phyloP scores from a whole-genome alignment of 1,140 invertebrate genomes.

The Harpegnathos saltator region DNA sequence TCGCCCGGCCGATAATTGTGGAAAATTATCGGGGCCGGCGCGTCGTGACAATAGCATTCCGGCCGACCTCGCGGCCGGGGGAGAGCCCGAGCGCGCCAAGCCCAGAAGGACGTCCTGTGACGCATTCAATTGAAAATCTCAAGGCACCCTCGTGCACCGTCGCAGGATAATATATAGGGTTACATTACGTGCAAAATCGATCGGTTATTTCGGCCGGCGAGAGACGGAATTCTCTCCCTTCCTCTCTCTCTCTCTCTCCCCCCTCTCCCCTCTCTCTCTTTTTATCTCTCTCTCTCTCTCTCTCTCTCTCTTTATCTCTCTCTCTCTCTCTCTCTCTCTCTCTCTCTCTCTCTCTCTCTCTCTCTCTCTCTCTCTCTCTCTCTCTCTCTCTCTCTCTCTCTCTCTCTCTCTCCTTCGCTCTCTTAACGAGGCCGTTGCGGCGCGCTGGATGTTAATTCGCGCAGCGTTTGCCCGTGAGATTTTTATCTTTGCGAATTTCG shows the following conservation, averaged over 20 bases:
- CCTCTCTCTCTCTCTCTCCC: background rate
- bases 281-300: slow-evolving; percentile 16
- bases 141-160: slow-evolving; percentile 81
- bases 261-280: background rate
- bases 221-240: slow-evolving; percentile 56
- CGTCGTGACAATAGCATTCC: slow-evolving; percentile 66
- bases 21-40: slow-evolving; percentile 65
- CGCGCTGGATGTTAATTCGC: slow-evolving; percentile 36
- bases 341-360: slow-evolving; percentile 14
- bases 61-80: slow-evolving; percentile 66
- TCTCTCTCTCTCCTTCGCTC: background rate
- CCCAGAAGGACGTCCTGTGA: slow-evolving; percentile 83
- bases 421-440: slow-evolving; percentile 47
- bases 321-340: background rate
- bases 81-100: slow-evolving; percentile 77
- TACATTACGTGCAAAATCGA: slow-evolving; percentile 75
- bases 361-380: slow-evolving; percentile 23
- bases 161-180: slow-evolving; percentile 75
- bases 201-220: slow-evolving; percentile 68
- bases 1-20: slow-evolving; percentile 48
- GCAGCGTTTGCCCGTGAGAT: slow-evolving; percentile 24
- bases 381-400: background rate
- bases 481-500: slow-evolving; percentile 37
- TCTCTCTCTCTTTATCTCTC: background rate
- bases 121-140: slow-evolving; percentile 84